Percentiles rank a stretch among this genome's conserved stretches.
Conservation (phyloP, 1,140 invertebrate species). For the Tribolium castaneum region DNA sequence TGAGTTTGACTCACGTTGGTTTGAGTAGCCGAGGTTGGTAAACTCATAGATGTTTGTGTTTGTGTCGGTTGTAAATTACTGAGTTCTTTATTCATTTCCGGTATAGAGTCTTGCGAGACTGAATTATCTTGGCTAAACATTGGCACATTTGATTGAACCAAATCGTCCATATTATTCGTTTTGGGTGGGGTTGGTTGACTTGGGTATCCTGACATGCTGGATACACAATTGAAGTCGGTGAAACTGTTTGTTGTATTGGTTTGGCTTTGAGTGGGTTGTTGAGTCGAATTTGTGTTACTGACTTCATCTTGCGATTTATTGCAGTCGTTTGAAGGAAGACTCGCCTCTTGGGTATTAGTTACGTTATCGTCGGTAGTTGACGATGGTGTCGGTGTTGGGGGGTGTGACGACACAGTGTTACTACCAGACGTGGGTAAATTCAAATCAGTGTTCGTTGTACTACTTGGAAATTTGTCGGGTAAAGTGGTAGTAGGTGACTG, state of each 20-base stretch:
- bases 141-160: slow-evolving; percentile 57
- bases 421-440: slow-evolving; percentile 52
- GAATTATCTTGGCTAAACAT: slow-evolving; percentile 59
- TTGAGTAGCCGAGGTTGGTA: slow-evolving; percentile 9
- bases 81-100: slow-evolving; percentile 55
- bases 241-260: slow-evolving; percentile 58
- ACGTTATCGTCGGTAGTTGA: slow-evolving; percentile 63
- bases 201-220: slow-evolving; percentile 60
- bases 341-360: slow-evolving; percentile 58
- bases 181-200: slow-evolving; percentile 62
- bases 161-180: slow-evolving; percentile 62
- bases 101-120: slow-evolving; percentile 55
- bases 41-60: slow-evolving; percentile 23
- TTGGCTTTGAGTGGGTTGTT: slow-evolving; percentile 57
- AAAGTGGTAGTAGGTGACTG: slow-evolving; percentile 61
- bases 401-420: slow-evolving; percentile 61
- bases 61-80: slow-evolving; percentile 11
- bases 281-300: slow-evolving; percentile 51
- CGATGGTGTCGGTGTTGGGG: slow-evolving; percentile 62
- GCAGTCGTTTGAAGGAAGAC: slow-evolving; percentile 60
- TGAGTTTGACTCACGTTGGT: slow-evolving; percentile 28
- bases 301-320: slow-evolving; percentile 58
- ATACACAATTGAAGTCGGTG: slow-evolving; percentile 60
- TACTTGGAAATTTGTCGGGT: slow-evolving; percentile 62
- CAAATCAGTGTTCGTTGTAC: slow-evolving; percentile 60